Percentiles rank a stretch among this genome's conserved stretches.
These are phyloP conservation scores for Macrotus californicus DNA, from an alignment of 2,113 vertebrate species.

Conservation along the genomic window DNA sequence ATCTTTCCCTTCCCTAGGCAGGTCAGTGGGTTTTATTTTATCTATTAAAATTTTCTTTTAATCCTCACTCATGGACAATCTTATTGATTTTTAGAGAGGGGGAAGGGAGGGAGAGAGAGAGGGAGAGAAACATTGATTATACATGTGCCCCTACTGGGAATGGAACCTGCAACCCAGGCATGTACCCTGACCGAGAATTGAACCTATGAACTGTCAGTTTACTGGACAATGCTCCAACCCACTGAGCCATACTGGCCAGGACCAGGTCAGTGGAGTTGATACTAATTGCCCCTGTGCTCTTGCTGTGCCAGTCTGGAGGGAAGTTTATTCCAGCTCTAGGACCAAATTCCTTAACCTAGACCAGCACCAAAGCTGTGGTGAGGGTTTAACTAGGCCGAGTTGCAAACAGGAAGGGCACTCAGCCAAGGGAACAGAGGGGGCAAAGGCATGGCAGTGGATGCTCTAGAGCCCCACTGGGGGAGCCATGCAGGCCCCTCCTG, in stretches of 20 bases:
- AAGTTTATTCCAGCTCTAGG: background rate
- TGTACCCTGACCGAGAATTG: no score
- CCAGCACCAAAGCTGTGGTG: background rate
- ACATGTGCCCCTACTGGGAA: no score
- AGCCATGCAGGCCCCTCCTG: fast-evolving
- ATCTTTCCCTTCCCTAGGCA: background rate
- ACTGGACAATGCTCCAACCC: no score
- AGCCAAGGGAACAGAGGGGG: background rate
- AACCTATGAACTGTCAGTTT: no score
- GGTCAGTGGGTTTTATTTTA: constrained; percentile 32
- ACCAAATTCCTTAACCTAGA: background rate
- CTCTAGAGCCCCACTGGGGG: background rate
- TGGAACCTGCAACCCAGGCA: no score
- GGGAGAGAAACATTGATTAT: no score
- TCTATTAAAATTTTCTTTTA: no score
- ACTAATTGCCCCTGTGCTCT: background rate
- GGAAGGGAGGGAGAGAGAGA: no score
- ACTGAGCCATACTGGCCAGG: no score
- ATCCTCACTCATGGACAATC: no score
- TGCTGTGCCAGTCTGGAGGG: background rate
- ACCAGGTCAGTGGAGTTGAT: background rate
- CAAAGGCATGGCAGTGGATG: background rate
- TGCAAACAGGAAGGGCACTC: fast-evolving
- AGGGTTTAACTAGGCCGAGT: background rate
- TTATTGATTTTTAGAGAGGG: no score